phyloP scores from a whole-genome alignment of 2,888 invertebrate genomes.

The Pheosia tremula region DNA sequence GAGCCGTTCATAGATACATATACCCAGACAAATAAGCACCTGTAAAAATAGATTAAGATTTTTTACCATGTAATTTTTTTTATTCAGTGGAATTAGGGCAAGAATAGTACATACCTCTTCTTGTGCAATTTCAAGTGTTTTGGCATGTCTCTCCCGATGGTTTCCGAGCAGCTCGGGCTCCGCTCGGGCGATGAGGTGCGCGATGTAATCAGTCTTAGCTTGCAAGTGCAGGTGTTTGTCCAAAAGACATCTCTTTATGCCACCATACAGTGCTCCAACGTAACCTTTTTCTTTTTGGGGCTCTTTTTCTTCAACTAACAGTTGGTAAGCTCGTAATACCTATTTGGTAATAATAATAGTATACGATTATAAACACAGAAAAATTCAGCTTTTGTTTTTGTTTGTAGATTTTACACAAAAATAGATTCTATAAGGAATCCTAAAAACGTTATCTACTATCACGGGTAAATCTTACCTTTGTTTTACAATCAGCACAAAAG shows the following conservation, averaged over 20 bases:
- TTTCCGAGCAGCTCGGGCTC: slow-evolving; percentile 96
- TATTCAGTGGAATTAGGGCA: background rate
- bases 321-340: slow-evolving; percentile 91
- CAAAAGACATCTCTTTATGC: slow-evolving; percentile 93
- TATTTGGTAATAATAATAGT: slow-evolving; percentile 41
- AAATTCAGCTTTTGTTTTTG: too few species aligned
- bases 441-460: too few species aligned
- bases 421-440: too few species aligned
- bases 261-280: slow-evolving; percentile 93
- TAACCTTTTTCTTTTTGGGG: slow-evolving; percentile 95
- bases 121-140: slow-evolving; percentile 98
- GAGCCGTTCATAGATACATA: slow-evolving; percentile 95
- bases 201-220: slow-evolving; percentile 94
- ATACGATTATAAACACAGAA: too few species aligned
- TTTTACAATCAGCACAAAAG: slow-evolving; percentile 97
- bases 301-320: slow-evolving; percentile 93
- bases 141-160: slow-evolving; percentile 96
- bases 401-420: too few species aligned
- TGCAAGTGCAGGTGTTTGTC: slow-evolving; percentile 95
- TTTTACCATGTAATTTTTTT: too few species aligned
- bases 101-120: slow-evolving; percentile 86
- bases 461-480: slow-evolving; percentile 87
- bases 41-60: slow-evolving; percentile 27
- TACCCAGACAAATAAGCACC: slow-evolving; percentile 96
- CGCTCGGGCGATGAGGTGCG: slow-evolving; percentile 93